Evolutionary conservation across 2,888 invertebrate species (phyloP).

Genomic region (Euspilapteryx auroguttella): DNA sequence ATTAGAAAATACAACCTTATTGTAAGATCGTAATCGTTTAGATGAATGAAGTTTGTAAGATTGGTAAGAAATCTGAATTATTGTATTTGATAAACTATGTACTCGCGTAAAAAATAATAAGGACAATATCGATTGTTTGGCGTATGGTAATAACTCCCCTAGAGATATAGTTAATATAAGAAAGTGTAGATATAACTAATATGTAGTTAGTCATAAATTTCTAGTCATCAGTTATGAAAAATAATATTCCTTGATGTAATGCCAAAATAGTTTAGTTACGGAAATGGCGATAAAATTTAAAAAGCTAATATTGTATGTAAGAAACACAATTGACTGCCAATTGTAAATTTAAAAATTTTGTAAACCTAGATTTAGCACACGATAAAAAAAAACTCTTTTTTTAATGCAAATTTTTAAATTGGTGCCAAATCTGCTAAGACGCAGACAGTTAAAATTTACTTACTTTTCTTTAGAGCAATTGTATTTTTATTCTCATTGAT

Average conservation of each 20-base stretch:
- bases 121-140: slow-evolving; percentile 58
- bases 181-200: slow-evolving; percentile 39
- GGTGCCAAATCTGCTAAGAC: slow-evolving; percentile 41
- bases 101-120: slow-evolving; percentile 55
- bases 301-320: slow-evolving; percentile 28
- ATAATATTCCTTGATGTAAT: slow-evolving; percentile 30
- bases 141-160: slow-evolving; percentile 38
- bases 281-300: slow-evolving; percentile 46
- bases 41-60: too few species aligned
- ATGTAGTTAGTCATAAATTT: slow-evolving; percentile 17
- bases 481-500: too few species aligned
- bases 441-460: too few species aligned
- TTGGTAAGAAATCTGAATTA: too few species aligned
- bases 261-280: slow-evolving; percentile 34
- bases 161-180: slow-evolving; percentile 36
- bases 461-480: too few species aligned
- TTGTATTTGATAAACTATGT: slow-evolving; percentile 54
- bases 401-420: slow-evolving; percentile 41
- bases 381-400: slow-evolving; percentile 36
- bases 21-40: too few species aligned
- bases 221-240: slow-evolving; percentile 23
- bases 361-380: slow-evolving; percentile 54
- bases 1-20: slow-evolving; percentile 34
- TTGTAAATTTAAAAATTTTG: slow-evolving; percentile 51
- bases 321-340: slow-evolving; percentile 57